Conservation (phyloP, 1,140 invertebrate species). For the Drosophila triauraria region DNA sequence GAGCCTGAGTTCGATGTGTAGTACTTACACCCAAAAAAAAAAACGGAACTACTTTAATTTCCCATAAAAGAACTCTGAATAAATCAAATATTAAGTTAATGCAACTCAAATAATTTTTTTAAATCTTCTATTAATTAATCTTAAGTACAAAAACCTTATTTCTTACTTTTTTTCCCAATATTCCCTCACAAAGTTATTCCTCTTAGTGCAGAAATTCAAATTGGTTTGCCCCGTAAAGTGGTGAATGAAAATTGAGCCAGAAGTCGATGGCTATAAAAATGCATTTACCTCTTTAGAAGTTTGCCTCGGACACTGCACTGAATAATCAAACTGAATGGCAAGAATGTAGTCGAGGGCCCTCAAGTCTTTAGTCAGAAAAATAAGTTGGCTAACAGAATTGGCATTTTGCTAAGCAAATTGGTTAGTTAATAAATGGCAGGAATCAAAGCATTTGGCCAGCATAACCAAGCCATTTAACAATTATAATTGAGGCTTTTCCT, state of each 20-base stretch:
- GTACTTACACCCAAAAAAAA: slow-evolving; percentile 21
- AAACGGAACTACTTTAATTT: not conserved
- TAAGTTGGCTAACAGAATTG: slow-evolving; percentile 19
- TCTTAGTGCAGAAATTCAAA: slow-evolving; percentile 22
- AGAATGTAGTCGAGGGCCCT: slow-evolving; percentile 10
- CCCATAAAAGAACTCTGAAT: no score
- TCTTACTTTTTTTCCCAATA: no score
- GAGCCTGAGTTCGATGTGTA: not conserved
- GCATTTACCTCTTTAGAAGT: slow-evolving; percentile 40
- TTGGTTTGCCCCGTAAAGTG: slow-evolving; percentile 15
- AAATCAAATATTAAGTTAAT: no score
- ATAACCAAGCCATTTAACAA: slow-evolving; percentile 51
- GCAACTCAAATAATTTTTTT: no score
- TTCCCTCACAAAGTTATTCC: not conserved
- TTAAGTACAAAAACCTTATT: no score
- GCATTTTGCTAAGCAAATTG: slow-evolving; percentile 6
- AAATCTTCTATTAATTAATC: no score
- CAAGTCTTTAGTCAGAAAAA: slow-evolving; percentile 15
- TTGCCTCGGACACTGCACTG: slow-evolving; percentile 19
- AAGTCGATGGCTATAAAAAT: slow-evolving; percentile 42
- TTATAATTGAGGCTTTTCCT: slow-evolving; percentile 56
- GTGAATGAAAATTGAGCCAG: slow-evolving; percentile 28
- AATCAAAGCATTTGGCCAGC: slow-evolving; percentile 33
- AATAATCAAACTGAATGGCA: slow-evolving; percentile 31
- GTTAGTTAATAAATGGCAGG: slow-evolving; percentile 44